These are phyloP conservation scores for Hyperoodon ampullatus DNA, from an alignment of 2,113 vertebrate species.

Conservation along the genomic window DNA sequence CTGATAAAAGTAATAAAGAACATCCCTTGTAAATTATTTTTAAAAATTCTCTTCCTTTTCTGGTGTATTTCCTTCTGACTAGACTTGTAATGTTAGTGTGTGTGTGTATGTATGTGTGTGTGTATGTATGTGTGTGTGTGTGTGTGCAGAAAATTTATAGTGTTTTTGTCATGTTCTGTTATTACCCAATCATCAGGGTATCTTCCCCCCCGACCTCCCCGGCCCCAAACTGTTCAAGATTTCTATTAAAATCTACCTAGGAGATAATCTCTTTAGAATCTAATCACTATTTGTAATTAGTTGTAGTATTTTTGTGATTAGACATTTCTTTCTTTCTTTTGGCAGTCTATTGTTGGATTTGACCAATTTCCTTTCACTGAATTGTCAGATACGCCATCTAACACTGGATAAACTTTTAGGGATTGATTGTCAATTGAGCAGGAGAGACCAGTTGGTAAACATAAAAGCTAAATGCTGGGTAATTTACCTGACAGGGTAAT, in stretches of 20 bases:
- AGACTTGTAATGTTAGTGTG: not conserved
- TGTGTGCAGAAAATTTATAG: not conserved
- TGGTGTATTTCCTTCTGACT: not conserved
- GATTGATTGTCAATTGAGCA: not conserved
- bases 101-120: not conserved
- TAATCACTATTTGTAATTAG: not conserved
- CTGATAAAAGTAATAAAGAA: constrained; percentile 38
- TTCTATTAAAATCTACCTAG: constrained; percentile 33
- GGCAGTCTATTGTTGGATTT: not conserved
- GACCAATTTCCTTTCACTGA: constrained; percentile 8
- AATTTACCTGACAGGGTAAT: not conserved
- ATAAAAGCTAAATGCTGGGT: not conserved
- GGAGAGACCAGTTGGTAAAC: not conserved
- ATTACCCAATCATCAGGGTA: not conserved
- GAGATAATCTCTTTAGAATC: constrained; percentile 40
- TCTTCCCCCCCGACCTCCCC: not conserved
- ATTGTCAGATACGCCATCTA: not conserved
- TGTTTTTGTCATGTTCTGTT: constrained; percentile 4
- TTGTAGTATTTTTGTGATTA: not conserved
- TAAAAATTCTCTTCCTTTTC: not conserved
- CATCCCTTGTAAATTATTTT: constrained; percentile 44
- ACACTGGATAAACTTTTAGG: not conserved
- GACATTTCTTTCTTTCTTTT: not conserved
- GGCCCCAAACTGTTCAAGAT: not conserved
- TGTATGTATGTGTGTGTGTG: not conserved